phyloP scores from a whole-genome alignment of 2,888 invertebrate species.

The Chironomus tentans region DNA sequence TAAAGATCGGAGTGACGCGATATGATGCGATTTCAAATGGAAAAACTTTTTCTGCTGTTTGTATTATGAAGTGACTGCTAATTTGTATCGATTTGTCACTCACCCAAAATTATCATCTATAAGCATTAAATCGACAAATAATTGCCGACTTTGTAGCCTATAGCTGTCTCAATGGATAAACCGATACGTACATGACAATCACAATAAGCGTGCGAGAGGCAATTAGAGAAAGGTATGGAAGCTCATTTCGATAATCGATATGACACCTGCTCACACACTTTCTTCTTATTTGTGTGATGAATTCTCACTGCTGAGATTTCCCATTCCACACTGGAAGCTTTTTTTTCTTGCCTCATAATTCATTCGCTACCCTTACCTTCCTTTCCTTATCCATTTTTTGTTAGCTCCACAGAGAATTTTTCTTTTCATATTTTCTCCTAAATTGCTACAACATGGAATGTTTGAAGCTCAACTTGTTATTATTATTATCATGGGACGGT shows the following conservation, averaged over 20 bases:
- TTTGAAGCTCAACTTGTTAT: background rate
- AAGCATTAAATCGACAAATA: background rate
- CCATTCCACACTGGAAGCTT: too few species aligned
- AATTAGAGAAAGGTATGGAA: background rate
- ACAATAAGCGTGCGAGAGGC: background rate
- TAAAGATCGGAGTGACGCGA: too few species aligned
- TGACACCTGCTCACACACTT: conserved; percentile 11
- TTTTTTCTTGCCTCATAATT: background rate
- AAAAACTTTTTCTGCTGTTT: background rate
- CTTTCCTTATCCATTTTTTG: too few species aligned
- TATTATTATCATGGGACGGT: background rate
- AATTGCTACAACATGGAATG: background rate
- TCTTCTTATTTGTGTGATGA: background rate
- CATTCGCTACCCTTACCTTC: background rate
- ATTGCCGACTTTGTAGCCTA: background rate
- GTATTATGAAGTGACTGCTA: background rate
- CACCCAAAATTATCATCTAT: background rate
- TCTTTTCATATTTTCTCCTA: background rate
- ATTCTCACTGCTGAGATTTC: background rate
- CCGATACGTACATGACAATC: background rate
- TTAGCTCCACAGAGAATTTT: background rate
- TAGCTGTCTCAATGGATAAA: background rate
- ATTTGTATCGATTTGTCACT: conserved; percentile 14
- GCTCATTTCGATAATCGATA: conserved; percentile 1
- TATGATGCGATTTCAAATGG: too few species aligned